Conservation (phyloP, 2,888 invertebrate species). For the Ophion costatus region DNA sequence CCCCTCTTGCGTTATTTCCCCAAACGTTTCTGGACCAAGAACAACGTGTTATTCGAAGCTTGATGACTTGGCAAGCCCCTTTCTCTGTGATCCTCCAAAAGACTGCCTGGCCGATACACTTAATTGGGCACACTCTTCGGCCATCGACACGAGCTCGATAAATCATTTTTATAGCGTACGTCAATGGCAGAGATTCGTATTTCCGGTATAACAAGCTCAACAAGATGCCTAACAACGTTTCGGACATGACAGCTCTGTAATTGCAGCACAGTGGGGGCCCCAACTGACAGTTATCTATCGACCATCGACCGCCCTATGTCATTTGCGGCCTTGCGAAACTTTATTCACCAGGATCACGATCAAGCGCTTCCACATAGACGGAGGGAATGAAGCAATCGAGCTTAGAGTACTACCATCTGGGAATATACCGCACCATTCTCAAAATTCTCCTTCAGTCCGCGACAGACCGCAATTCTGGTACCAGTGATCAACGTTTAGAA, state of each 20-base stretch:
- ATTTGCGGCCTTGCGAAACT: too few species aligned
- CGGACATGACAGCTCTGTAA: not conserved
- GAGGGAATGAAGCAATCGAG: not conserved
- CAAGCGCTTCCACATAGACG: too few species aligned
- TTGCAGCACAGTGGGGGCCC: not conserved
- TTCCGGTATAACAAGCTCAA: not conserved
- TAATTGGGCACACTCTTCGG: slow-evolving; percentile 56
- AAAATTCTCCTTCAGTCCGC: not conserved
- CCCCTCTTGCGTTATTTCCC: slow-evolving; percentile 59
- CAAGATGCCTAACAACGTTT: not conserved
- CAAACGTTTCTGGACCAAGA: slow-evolving; percentile 49
- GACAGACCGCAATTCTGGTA: not conserved
- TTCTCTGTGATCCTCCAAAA: slow-evolving; percentile 42
- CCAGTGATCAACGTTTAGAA: not conserved
- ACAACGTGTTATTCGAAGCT: slow-evolving; percentile 60
- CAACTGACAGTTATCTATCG: not conserved
- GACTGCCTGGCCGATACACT: slow-evolving; percentile 48
- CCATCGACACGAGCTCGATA: slow-evolving; percentile 44
- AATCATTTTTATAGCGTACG: slow-evolving; percentile 43
- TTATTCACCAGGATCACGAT: too few species aligned
- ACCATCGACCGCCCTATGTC: slow-evolving; percentile 3
- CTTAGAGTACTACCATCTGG: not conserved
- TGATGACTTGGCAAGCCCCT: slow-evolving; percentile 62
- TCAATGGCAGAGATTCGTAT: slow-evolving; percentile 22
- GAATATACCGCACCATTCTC: not conserved